Conservation (phyloP, 2,888 invertebrate genomes). For the Latrodectus hesperus region DNA sequence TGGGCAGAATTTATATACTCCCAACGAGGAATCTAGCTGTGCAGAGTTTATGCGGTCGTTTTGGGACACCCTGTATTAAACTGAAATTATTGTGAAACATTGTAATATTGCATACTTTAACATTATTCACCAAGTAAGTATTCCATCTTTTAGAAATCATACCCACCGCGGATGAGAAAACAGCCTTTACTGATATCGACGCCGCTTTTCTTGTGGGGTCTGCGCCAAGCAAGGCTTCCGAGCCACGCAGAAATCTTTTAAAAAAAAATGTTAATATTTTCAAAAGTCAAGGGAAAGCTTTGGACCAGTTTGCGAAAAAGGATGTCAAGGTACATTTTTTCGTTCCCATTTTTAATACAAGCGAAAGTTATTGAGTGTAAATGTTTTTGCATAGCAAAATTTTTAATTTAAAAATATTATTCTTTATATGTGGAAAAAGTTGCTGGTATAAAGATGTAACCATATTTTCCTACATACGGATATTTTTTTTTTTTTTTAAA, state of each 20-base stretch:
- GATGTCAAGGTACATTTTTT: conserved; percentile 84
- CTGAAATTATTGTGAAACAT: too few relatives aligned
- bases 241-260: conserved; percentile 98
- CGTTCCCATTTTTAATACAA: background rate
- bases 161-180: conserved; percentile 89
- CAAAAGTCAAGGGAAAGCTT: conserved; percentile 94
- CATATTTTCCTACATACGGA: too few relatives aligned
- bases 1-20: too few relatives aligned
- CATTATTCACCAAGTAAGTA: conserved; percentile 23
- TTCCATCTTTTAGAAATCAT: conserved; percentile 80
- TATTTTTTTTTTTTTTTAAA: too few relatives aligned
- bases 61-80: too few relatives aligned
- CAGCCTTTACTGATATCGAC: conserved; percentile 96
- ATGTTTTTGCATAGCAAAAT: background rate
- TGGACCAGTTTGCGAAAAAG: conserved; percentile 92
- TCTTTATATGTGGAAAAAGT: too few relatives aligned
- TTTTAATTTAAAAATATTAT: background rate
- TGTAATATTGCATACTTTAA: background rate
- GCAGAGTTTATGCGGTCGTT: too few relatives aligned
- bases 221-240: conserved; percentile 97
- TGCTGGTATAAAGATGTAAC: too few relatives aligned
- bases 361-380: background rate
- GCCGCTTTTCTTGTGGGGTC: conserved; percentile 98
- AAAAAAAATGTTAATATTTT: conserved; percentile 99
- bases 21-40: too few relatives aligned